phyloP scores from a whole-genome alignment of 2,113 vertebrate species.

The Cynoglossus semilaevis region DNA sequence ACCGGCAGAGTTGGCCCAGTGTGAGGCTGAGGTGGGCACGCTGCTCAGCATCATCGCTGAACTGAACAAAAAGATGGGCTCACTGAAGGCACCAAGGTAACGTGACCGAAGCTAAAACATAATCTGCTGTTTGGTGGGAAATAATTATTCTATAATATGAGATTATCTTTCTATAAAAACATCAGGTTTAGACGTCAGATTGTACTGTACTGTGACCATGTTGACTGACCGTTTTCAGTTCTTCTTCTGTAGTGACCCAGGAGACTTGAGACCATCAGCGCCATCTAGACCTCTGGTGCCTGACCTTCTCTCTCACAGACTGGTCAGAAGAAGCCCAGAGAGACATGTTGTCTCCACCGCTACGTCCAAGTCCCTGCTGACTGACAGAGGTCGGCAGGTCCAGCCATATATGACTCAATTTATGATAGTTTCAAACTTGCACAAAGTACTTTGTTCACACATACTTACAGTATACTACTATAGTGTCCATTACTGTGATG shows the following conservation, averaged over 20 bases:
- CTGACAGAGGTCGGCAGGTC: conserved; percentile 40
- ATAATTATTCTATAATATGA: no score
- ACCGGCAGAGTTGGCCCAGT: conserved; percentile 66
- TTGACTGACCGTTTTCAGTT: background rate
- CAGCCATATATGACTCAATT: background rate
- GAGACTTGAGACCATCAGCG: conserved; percentile 37
- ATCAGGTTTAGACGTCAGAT: no score
- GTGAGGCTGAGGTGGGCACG: conserved; percentile 65
- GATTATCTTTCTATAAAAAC: no score
- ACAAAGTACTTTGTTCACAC: no score
- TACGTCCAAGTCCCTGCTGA: conserved; percentile 36
- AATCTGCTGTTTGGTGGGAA: no score
- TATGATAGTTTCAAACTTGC: background rate
- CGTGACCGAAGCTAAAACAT: background rate
- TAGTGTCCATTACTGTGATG: no score
- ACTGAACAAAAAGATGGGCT: conserved; percentile 71
- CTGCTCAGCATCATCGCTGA: conserved; percentile 65
- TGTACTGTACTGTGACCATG: no score
- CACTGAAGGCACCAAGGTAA: conserved; percentile 72
- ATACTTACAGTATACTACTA: no score
- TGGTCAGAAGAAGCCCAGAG: conserved; percentile 36
- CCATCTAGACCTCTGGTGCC: conserved; percentile 53
- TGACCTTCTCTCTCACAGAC: conserved; percentile 50
- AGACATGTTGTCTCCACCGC: conserved; percentile 21
- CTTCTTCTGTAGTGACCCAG: conserved; percentile 64